phyloP scores from a whole-genome alignment of 2,888 invertebrate species.

The Incurvaria masculella region DNA sequence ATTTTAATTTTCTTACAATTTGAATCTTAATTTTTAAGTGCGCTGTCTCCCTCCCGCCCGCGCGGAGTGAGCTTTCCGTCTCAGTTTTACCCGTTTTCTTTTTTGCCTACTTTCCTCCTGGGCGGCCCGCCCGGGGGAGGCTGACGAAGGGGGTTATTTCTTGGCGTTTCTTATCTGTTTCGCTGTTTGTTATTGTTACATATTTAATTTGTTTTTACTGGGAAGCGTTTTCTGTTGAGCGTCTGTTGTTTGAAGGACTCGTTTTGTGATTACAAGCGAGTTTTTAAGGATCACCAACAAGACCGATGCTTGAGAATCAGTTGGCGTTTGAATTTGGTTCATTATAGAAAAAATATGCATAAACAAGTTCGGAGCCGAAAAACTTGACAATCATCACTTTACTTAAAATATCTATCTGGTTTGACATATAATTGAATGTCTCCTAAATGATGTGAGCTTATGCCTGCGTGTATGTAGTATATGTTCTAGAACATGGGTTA shows the following conservation, averaged over 20 bases:
- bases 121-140: constrained; percentile 20
- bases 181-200: not conserved
- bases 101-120: constrained; percentile 22
- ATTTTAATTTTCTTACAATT: constrained; percentile 58
- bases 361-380: too few relatives aligned
- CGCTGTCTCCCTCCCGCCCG: constrained; percentile 26
- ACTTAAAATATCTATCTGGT: too few relatives aligned
- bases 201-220: not conserved
- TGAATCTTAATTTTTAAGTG: constrained; percentile 55
- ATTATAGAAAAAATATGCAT: too few relatives aligned
- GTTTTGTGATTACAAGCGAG: too few relatives aligned
- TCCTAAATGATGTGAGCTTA: too few relatives aligned
- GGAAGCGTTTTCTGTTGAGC: not conserved
- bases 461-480: too few relatives aligned
- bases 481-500: too few relatives aligned
- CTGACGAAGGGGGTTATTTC: constrained; percentile 7
- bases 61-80: constrained; percentile 12
- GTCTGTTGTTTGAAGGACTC: not conserved
- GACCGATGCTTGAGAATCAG: too few relatives aligned
- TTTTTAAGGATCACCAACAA: too few relatives aligned
- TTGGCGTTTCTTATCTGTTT: not conserved
- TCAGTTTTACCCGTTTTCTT: constrained; percentile 31
- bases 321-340: too few relatives aligned
- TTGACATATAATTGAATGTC: too few relatives aligned
- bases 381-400: too few relatives aligned